Percentiles rank a stretch among this genome's conserved stretches.
Evolutionary conservation across 2,113 vertebrate species (phyloP).

Genomic region (Mobula birostris): DNA sequence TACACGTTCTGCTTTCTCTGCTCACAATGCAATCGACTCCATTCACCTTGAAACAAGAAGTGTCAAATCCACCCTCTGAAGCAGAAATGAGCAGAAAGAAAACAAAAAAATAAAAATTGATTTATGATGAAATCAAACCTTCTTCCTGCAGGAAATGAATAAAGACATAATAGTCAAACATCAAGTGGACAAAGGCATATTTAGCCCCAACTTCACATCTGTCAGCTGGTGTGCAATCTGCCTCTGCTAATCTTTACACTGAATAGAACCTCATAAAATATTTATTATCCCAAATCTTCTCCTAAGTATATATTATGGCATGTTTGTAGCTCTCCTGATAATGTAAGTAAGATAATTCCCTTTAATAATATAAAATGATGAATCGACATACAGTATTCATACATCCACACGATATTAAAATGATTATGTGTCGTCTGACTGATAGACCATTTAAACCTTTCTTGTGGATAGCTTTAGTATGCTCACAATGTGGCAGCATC

Average conservation of each 20-base stretch:
- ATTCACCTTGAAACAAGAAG: neutral
- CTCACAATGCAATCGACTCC: neutral
- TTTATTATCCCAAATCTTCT: neutral
- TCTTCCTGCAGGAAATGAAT: neutral
- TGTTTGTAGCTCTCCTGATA: neutral
- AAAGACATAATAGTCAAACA: conserved; percentile 9
- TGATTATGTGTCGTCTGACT: neutral
- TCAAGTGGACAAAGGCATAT: conserved; percentile 13
- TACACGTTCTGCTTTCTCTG: neutral
- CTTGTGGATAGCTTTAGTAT: neutral
- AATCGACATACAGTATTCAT: neutral
- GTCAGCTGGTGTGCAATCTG: neutral
- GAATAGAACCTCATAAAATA: neutral
- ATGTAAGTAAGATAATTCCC: neutral
- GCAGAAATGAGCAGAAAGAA: no score
- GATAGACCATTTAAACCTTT: no score
- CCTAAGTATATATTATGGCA: neutral
- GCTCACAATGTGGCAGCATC: neutral
- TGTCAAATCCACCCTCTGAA: neutral
- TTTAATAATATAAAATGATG: neutral
- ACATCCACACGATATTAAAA: neutral
- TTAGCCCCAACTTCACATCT: neutral
- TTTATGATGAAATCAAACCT: neutral
- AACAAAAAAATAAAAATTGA: neutral
- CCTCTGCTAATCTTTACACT: neutral